Conservation (phyloP, 1,140 invertebrate genomes). For the Apis mellifera region DNA sequence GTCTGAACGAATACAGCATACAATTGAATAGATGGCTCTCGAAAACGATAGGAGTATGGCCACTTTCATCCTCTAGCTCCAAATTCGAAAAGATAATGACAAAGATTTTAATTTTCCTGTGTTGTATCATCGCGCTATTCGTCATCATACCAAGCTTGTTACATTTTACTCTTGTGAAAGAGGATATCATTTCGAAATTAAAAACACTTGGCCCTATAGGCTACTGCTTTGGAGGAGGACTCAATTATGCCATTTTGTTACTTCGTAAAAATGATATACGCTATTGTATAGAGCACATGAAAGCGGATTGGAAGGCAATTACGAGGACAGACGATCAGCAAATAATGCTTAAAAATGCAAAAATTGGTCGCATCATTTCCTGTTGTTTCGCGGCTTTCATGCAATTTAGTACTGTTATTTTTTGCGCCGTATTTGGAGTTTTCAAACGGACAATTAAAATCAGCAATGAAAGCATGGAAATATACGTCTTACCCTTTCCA, state of each 20-base stretch:
- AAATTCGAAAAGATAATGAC: not conserved
- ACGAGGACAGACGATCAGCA: constrained; percentile 15
- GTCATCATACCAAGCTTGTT: not conserved
- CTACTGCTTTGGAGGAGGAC: constrained; percentile 34
- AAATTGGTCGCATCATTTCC: constrained; percentile 41
- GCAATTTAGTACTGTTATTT: constrained; percentile 46
- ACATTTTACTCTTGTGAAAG: constrained; percentile 24
- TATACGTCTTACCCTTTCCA: constrained; percentile 33
- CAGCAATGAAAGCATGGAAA: constrained; percentile 10
- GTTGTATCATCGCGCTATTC: not conserved
- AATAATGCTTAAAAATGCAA: constrained; percentile 50
- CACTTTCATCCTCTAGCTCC: not conserved
- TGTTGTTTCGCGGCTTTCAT: constrained; percentile 45
- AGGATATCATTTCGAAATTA: constrained; percentile 4
- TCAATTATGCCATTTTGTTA: constrained; percentile 47
- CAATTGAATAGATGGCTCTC: constrained; percentile 50
- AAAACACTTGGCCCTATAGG: constrained; percentile 15
- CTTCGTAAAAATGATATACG: constrained; percentile 28
- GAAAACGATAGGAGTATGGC: constrained; percentile 53
- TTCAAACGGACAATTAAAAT: not conserved
- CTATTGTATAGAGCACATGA: constrained; percentile 42
- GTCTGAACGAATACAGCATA: constrained; percentile 21
- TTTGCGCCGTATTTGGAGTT: not conserved
- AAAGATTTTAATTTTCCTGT: not conserved
- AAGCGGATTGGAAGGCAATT: constrained; percentile 45